These are phyloP conservation scores for Sebastes alutus DNA, from an alignment of 2,797 vertebrate genomes.

Conservation along the genomic window DNA sequence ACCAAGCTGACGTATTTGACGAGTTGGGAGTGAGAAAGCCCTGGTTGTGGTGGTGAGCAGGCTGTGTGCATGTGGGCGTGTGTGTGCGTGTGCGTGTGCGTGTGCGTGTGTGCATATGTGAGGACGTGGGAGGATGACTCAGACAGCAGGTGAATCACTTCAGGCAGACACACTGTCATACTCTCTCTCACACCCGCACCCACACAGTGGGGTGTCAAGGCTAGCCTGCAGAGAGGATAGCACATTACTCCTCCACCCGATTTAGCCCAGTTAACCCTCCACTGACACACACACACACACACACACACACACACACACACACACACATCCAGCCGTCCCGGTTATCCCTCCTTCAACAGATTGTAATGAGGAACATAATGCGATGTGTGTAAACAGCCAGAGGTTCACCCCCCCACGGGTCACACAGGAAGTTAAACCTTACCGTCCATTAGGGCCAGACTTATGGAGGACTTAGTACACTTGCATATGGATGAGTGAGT, in stretches of 20 bases:
- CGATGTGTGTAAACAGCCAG: slow-evolving; percentile 1
- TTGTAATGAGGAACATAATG: neutral
- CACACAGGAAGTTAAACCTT: slow-evolving; percentile 8
- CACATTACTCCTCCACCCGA: slow-evolving; percentile 41
- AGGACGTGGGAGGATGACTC: slow-evolving; percentile 56
- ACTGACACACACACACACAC: neutral
- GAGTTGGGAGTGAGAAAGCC: neutral
- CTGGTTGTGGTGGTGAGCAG: neutral
- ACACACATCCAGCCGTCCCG: neutral
- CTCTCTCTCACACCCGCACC: neutral
- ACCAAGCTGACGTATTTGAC: neutral
- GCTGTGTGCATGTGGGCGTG: neutral
- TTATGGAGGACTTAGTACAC: neutral
- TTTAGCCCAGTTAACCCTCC: slow-evolving; percentile 56
- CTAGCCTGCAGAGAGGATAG: slow-evolving; percentile 35
- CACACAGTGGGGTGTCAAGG: slow-evolving; percentile 24
- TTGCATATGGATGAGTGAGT: neutral
- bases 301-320: neutral
- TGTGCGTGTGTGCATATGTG: neutral
- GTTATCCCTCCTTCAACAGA: neutral
- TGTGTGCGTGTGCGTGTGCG: slow-evolving; percentile 3
- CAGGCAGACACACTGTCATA: slow-evolving; percentile 21
- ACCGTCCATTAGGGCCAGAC: neutral
- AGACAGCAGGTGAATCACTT: slow-evolving; percentile 69
- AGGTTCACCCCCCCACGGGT: neutral